Conservation (phyloP, 1,140 invertebrate genomes). For the Apocrypta bakeri region DNA sequence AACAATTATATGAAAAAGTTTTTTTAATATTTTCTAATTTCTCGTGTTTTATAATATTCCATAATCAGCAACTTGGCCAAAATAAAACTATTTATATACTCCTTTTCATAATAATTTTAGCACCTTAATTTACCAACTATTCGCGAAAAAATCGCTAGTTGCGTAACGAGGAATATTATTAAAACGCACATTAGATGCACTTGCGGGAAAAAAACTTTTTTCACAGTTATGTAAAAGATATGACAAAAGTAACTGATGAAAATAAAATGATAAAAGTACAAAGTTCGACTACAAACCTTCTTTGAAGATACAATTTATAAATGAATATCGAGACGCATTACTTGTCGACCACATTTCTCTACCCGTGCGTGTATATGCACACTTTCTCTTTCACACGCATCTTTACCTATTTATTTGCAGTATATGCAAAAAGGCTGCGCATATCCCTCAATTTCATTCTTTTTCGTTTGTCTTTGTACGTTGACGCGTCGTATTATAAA, state of each 20-base stretch:
- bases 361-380: background rate
- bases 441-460: slow-evolving; percentile 7
- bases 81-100: background rate
- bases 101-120: slow-evolving; percentile 22
- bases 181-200: background rate
- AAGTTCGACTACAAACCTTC: slow-evolving; percentile 18
- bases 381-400: background rate
- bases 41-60: slow-evolving; percentile 8
- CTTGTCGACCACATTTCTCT: slow-evolving; percentile 11
- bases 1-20: slow-evolving; percentile 21
- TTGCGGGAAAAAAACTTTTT: background rate
- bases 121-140: slow-evolving; percentile 3
- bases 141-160: background rate
- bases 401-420: background rate
- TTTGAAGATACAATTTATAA: slow-evolving; percentile 9
- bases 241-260: slow-evolving; percentile 13
- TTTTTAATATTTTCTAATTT: slow-evolving; percentile 32
- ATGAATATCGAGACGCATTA: slow-evolving; percentile 26
- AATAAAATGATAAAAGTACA: background rate
- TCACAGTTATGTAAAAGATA: slow-evolving; percentile 17
- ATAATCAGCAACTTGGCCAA: background rate
- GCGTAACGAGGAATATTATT: background rate
- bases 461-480: slow-evolving; percentile 38
- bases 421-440: slow-evolving; percentile 30
- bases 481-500: slow-evolving; percentile 35